Conservation (phyloP, 2,888 invertebrate genomes). For the Morpho helenor region DNA sequence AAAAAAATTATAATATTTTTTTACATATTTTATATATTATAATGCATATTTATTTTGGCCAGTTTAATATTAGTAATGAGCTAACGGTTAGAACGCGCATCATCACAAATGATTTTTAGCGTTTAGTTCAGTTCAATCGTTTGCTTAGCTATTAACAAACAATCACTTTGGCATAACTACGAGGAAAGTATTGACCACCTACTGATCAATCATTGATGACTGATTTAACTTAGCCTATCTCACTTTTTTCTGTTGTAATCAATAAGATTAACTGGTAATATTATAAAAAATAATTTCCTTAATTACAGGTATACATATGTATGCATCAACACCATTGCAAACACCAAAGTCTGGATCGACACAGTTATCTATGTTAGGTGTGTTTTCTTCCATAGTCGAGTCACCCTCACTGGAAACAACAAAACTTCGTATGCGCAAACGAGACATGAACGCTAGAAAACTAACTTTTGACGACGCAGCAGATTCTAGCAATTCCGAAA, state of each 20-base stretch:
- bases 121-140: too few species aligned
- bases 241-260: too few species aligned
- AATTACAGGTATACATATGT: slow-evolving; percentile 1
- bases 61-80: not conserved
- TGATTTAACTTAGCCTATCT: too few species aligned
- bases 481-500: not conserved
- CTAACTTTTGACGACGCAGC: not conserved
- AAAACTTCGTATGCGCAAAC: not conserved
- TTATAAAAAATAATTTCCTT: not conserved
- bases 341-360: not conserved
- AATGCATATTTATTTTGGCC: too few species aligned
- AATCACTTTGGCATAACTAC: too few species aligned
- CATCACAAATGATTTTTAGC: too few species aligned
- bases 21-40: too few species aligned
- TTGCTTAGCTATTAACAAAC: too few species aligned
- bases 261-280: too few species aligned
- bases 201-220: too few species aligned
- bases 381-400: slow-evolving; percentile 1
- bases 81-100: not conserved
- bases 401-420: not conserved
- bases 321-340: slow-evolving; percentile 1
- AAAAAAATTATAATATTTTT: not conserved
- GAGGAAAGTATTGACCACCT: too few species aligned
- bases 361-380: not conserved
- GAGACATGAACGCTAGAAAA: not conserved